Evolutionary conservation across 2,113 vertebrate genomes (phyloP), one percentile per base, ranked within the genome.

Genomic region (Prolemur simus): DNA sequence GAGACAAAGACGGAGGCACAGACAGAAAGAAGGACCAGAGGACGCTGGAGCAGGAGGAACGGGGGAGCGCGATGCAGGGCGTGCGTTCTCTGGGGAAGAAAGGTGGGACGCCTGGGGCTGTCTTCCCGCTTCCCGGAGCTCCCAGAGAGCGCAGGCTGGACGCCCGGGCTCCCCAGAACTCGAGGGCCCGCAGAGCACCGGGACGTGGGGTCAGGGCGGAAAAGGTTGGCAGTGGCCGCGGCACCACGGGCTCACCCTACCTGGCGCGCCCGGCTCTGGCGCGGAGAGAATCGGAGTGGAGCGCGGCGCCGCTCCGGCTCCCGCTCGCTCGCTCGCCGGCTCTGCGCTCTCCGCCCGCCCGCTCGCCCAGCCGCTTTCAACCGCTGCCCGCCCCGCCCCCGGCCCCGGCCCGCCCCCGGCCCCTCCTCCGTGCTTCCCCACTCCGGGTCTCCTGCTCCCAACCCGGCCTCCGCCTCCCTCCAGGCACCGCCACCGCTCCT

Each of bases 1-100:
- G 87, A 97, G 93, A 97, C 97, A 97, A 97, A 98, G 97, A 96
- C 89, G 6, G 89, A 93, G 68, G 80, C 74, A 95, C 94, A 95
- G 96, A 94, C 87, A 94, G 97, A 97, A 91, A 92, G 89, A 95
- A 83, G 58, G 96, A 96, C 89, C 74, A 25, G 89, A 93, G 87
- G 94, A 97, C 69, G 12, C 12, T 58, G 87, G 66, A 87, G 58
- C 87, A 86, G 92, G 52, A 92, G 80, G 68, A 86, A 68, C 0
- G 27, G 27, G 45, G 78, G 58, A 94, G 86, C 20, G 18, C 39
- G 42, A 89, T 34, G 86, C 91, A 87, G 93, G 73, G 45, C 25
- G 8, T 78, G 94, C 45, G 25, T 80, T 87, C 74, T 87, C 82
- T 68, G 68, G 81, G 94, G 47, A 87, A 78, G 94, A 71, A 89